A percentile compares a stretch with the other conserved stretches of the same genome.
phyloP scores from a whole-genome alignment of 1,140 invertebrate genomes.

The Sesamia nonagrioides region DNA sequence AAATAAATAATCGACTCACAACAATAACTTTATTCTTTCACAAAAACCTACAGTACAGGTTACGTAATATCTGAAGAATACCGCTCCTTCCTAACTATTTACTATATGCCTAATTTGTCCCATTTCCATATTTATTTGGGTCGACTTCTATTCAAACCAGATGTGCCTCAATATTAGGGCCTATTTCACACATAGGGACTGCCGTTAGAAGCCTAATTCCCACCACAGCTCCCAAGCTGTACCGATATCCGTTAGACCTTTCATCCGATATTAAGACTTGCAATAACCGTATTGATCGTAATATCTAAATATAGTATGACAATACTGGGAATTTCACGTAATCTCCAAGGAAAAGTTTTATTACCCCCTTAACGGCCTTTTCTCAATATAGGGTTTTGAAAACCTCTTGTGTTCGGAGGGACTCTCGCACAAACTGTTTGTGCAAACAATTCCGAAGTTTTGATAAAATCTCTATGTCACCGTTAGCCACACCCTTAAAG shows the following conservation, averaged over 20 bases:
- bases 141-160: background rate
- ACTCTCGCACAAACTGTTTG: background rate
- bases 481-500: constrained; percentile 1
- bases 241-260: constrained; percentile 6
- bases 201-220: background rate
- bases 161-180: background rate
- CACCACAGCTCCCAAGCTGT: background rate
- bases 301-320: background rate
- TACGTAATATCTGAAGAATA: background rate
- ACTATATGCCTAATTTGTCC: background rate
- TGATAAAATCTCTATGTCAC: background rate
- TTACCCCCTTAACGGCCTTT: constrained; percentile 6
- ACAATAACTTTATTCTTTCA: no score
- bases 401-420: background rate
- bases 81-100: background rate
- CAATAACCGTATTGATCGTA: background rate
- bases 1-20: no score
- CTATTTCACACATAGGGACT: background rate
- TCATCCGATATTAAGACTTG: background rate
- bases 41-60: no score
- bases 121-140: background rate
- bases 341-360: constrained; percentile 20
- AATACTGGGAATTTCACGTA: background rate
- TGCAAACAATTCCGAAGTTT: background rate
- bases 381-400: background rate